Conservation (phyloP, 2,888 invertebrate genomes). For the Mactromeris polynyma region DNA sequence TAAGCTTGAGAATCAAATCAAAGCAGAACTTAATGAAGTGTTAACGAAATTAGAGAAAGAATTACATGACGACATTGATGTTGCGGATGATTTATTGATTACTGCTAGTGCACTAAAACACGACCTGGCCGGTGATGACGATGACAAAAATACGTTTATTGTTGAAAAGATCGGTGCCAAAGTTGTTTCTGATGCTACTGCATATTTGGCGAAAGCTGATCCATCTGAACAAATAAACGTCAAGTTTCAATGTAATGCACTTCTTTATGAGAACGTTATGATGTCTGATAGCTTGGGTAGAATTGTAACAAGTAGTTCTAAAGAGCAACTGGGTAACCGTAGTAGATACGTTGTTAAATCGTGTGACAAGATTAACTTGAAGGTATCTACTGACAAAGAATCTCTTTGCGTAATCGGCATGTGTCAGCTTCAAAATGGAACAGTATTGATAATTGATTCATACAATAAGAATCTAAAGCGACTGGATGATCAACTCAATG, state of each 20-base stretch:
- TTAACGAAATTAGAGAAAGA: background rate
- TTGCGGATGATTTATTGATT: background rate
- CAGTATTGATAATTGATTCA: background rate
- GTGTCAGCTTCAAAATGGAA: conserved; percentile 13
- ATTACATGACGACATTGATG: background rate
- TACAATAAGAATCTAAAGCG: background rate
- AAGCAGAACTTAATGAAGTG: background rate
- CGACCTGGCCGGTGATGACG: background rate
- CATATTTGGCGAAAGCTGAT: background rate
- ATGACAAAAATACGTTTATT: background rate
- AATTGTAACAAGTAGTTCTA: background rate
- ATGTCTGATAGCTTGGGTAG: background rate
- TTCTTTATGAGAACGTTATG: background rate
- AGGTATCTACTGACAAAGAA: background rate
- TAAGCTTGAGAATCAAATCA: background rate
- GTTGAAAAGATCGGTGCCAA: background rate
- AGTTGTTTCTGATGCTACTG: background rate
- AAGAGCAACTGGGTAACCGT: background rate
- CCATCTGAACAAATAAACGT: background rate
- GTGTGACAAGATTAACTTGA: background rate
- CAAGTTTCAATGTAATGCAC: background rate
- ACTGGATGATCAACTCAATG: background rate
- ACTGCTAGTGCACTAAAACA: background rate
- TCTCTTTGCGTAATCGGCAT: background rate
- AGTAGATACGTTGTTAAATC: background rate